phyloP scores from a whole-genome alignment of 2,797 vertebrate species.

The Typhlichthys subterraneus region DNA sequence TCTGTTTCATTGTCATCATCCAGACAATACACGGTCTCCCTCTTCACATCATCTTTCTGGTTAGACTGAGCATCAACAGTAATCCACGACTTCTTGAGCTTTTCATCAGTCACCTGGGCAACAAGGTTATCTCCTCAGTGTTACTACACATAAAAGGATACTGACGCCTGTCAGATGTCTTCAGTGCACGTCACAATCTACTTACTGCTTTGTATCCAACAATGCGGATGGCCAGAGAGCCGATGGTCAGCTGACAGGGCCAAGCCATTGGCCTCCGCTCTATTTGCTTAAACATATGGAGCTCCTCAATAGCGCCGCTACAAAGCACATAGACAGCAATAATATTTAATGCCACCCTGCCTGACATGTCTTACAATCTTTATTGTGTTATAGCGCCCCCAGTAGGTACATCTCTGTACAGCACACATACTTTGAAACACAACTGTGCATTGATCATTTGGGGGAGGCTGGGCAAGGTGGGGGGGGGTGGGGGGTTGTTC shows the following conservation, averaged over 20 bases:
- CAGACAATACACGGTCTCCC: conserved; percentile 90
- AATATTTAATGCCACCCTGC: too few relatives aligned
- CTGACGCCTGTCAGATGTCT: neutral
- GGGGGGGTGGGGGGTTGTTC: too few relatives aligned
- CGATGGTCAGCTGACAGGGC: conserved; percentile 92
- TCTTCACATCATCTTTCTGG: conserved; percentile 83
- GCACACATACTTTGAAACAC: too few relatives aligned
- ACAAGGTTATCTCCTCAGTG: conserved; percentile 28
- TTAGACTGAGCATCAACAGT: conserved; percentile 87
- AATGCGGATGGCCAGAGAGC: conserved; percentile 87
- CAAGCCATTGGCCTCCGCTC: conserved; percentile 83
- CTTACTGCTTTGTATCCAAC: conserved; percentile 93
- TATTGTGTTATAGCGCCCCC: too few relatives aligned
- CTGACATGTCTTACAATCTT: too few relatives aligned
- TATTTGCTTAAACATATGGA: conserved; percentile 89
- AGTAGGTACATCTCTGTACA: too few relatives aligned
- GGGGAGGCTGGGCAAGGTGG: too few relatives aligned
- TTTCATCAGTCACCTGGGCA: conserved; percentile 86
- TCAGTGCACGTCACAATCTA: conserved; percentile 24
- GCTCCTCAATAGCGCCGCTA: conserved; percentile 87
- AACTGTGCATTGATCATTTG: too few relatives aligned
- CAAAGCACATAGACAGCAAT: neutral
- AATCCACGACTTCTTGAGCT: conserved; percentile 85
- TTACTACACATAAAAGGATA: neutral
- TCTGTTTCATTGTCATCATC: conserved; percentile 96